These are phyloP conservation scores for Neolamprologus variostigma DNA, from an alignment of 2,113 vertebrate genomes.

Conservation along the genomic window DNA sequence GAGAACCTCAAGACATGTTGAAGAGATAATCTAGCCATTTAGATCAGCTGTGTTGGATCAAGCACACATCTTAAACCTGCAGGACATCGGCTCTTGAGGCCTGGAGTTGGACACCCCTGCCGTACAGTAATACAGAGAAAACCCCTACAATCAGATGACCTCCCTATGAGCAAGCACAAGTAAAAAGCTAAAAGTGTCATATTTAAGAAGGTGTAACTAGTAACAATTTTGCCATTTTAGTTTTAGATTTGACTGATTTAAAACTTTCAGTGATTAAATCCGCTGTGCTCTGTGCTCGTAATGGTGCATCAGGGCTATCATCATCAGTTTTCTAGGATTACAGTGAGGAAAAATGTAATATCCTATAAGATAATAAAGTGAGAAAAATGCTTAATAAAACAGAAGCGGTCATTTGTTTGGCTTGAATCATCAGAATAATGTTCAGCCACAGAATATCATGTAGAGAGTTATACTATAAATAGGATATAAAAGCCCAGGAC, in stretches of 20 bases:
- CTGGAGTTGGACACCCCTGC: neutral
- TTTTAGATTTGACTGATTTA: neutral
- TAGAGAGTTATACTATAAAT: neutral
- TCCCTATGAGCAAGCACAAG: neutral
- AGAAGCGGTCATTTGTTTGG: neutral
- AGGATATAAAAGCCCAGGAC: neutral
- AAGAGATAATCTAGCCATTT: neutral
- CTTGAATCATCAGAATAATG: neutral
- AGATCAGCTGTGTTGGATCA: neutral
- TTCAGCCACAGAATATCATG: neutral
- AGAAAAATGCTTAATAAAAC: neutral
- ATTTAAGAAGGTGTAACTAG: neutral
- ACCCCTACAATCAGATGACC: neutral
- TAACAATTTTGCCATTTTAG: neutral
- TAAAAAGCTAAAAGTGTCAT: neutral
- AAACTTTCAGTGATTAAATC: neutral
- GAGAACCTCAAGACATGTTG: neutral
- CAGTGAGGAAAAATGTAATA: neutral
- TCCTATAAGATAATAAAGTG: neutral
- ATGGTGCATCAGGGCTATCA: neutral
- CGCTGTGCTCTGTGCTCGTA: fast-evolving
- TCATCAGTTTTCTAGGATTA: neutral
- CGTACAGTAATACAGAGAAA: neutral
- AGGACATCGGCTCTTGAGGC: fast-evolving
- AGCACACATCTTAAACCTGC: neutral